Base-by-base conservation (phyloP, 2,888 invertebrate genomes). In the Eupithecia pulchellata region DNA sequence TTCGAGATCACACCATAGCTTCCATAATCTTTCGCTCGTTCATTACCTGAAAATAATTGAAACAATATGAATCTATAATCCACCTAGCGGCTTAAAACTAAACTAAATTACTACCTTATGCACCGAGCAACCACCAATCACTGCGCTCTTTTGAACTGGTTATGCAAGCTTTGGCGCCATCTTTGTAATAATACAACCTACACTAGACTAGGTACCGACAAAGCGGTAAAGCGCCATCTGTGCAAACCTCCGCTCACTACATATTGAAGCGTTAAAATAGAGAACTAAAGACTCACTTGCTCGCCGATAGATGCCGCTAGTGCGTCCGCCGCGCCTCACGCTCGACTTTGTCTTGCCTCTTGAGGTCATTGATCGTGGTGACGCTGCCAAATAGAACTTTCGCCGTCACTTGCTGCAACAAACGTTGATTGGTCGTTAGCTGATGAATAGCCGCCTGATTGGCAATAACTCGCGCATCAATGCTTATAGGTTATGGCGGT, bases 381-480 rank as follows among this genome's bases (percentile, higher is more conserved):
- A 96, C 96, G 80, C 96, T 96, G 74, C 96, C 96, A 87, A 96
- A 96, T 87, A 96, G 95, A 76, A 96, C 96, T 93, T 97, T 96
- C 86, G 96, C 96, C 79, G 96, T 96, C 86, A 96, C 95, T 91
- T 96, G 95, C 88, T 94, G 93, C 82, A 86, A 88, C 67, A 76
- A 64, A 73, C 60, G 60, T 71, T 69, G 75, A 75, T 70, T 36
- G 72, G 74, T 75, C 66, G 71, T 77, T 76, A 77, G 71, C 68
- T 75, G 72, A 73, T 69, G 74, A 72, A 70, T 76, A 60, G 66
- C 36, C 39, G 52, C 42, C 69, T 64, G 74, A 76, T 78, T 78
- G 73, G 72, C 75, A 78, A 77, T 77, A 73, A 55, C 66, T 71
- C 71, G 67, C 61, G 66, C 68, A 69, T 69, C 69, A 72, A 42